Evolutionary conservation across 2,113 vertebrate species (phyloP), one percentile per base, ranked within the genome.

Genomic region (Petrocephalus microphthalmus): DNA sequence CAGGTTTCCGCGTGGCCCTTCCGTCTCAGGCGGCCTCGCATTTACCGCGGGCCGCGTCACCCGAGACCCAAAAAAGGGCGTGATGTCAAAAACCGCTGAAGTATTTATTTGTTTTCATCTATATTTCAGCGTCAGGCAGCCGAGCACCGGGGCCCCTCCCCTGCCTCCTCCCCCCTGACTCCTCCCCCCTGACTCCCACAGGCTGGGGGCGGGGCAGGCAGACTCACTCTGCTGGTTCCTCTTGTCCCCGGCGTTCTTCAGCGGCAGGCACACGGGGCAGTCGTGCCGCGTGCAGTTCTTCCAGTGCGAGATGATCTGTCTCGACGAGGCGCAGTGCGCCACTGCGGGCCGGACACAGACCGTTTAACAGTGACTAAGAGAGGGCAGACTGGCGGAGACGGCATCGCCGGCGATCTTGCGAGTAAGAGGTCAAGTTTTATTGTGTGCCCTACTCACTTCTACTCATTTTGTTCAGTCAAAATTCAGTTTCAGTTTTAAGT

Each of bases 221-320:
- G 6, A 96, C 98, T 98, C 96, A 99, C 98, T 97, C 94, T 99
- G 98, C 90, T 99, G 98, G 92, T 98, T 98, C 95, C 98, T 97
- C 96, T 99, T 99, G 96, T 99, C 98, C 49, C 98, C 98, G 33
- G 98, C 98, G 83, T 99, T 99, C 96, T 99, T 99, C 88, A 99
- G 96, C 2, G 98, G 98, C 90, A 99, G 96, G 94, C 98, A 99
- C 29, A 99, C 98, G 90, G 98, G 98, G 94, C 98, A 99, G 91
- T 99, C 98, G 3, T 99, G 98, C 49, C 98, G 95, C 0, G 98
- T 99, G 94, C 98, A 99, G 91, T 99, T 99, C 95, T 99, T 99
- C 98, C 98, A 99, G 92, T 99, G 98, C 2, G 98, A 99, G 95
- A 99, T 99, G 95, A 99, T 99, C 95, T 99, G 98, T 94, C 98